Base-by-base conservation (phyloP, 2,113 vertebrate species). In the Vombatus ursinus region DNA sequence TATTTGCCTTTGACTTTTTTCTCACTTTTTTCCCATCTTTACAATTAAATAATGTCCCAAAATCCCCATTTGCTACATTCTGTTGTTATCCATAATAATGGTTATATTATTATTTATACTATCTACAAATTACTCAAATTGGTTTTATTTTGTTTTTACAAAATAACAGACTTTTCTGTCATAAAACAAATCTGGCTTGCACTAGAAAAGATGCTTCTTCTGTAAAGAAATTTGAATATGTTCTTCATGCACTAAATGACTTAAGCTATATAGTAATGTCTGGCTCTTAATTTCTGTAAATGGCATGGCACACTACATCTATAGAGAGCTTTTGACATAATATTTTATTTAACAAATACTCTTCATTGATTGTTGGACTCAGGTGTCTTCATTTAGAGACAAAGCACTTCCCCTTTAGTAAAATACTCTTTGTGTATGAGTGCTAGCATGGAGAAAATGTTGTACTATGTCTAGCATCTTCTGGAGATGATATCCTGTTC, bases 221-320 rank as follows among this genome's bases (percentile, higher is more conserved):
- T 22, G 97, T 95, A 97, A 49, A 96, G n/a, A 93, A 96, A 52
- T 49, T 90, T 77, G 92, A 94, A 95, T 28, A 90, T 98, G 96
- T 98, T 94, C 52, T 94, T 96, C 97, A 97, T 96, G 54, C n/a
- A 47, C 22, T 12, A 91, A 96, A 57, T 84, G 90, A 94, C 51
- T 94, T 95, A 97, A 98, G 94, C 91, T 98, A 97, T 97, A 0
- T 96, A 97, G 90, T 96, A 97, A 97, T 97, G 93, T 98, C 98
- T 98, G 96, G 97, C 97, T 98, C 96, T 98, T 97, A 96, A 97
- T 97, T 98, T 97, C 97, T 97, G 97, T 98, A 98, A 99, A 99
- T 99, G 99, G 99, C 99, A 99, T 99, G 99, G 99, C 99, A 99
- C 99, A 99, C 99, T 99, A 99, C 99, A 99, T 99, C 98, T 97